phyloP scores from a whole-genome alignment of 2,888 invertebrate species.

The Apantesis nais region DNA sequence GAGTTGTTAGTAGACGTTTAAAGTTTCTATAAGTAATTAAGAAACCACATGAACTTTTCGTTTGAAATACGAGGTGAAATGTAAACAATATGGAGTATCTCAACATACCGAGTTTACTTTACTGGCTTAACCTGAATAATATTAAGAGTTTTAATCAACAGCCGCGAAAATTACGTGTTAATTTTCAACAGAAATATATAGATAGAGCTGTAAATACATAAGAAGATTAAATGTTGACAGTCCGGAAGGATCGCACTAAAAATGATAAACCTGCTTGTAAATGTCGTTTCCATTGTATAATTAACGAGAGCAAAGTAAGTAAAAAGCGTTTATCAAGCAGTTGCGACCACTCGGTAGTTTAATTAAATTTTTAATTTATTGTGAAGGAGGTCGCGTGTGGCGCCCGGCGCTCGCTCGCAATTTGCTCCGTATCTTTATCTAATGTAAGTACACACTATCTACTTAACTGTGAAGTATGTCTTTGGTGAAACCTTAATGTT shows the following conservation, averaged over 20 bases:
- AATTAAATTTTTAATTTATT: constrained; percentile 82
- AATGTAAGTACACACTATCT: constrained; percentile 48
- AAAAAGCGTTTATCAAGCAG: constrained; percentile 76
- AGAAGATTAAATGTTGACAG: constrained; percentile 14
- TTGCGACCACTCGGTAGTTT: constrained; percentile 74
- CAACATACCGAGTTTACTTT: constrained; percentile 10
- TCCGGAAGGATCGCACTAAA: constrained; percentile 19
- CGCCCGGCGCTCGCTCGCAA: constrained; percentile 55
- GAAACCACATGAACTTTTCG: constrained; percentile 15
- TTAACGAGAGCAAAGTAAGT: constrained; percentile 64
- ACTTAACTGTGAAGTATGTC: constrained; percentile 35
- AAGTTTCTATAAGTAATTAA: constrained; percentile 16
- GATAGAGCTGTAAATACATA: constrained; percentile 3
- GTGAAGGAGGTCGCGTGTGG: constrained; percentile 69
- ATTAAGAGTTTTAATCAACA: constrained; percentile 26
- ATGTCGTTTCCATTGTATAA: constrained; percentile 48
- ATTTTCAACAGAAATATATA: constrained; percentile 21
- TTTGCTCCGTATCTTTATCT: constrained; percentile 63
- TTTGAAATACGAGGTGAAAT: constrained; percentile 16
- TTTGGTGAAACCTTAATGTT: constrained; percentile 20
- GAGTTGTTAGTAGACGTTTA: constrained; percentile 5
- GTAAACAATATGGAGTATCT: constrained; percentile 18
- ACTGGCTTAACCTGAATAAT: constrained; percentile 26
- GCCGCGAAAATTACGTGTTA: constrained; percentile 18
- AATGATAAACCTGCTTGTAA: constrained; percentile 38